phyloP scores from a whole-genome alignment of 2,888 invertebrate genomes.

The Acanthopleura granulata region DNA sequence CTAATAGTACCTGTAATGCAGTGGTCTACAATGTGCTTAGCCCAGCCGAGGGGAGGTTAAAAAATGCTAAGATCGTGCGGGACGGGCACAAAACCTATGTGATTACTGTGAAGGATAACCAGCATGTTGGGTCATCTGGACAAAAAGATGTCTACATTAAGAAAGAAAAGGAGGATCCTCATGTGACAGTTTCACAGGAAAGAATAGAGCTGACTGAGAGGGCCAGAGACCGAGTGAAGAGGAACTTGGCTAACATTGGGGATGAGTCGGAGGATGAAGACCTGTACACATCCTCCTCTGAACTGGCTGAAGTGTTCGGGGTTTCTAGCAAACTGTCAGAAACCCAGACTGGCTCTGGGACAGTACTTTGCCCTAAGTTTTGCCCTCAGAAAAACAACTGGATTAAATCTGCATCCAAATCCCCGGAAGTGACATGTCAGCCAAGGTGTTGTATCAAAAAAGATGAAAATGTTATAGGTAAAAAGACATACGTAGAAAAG shows the following conservation, averaged over 20 bases:
- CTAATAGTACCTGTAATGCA: too few relatives aligned
- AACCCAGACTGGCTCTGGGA: too few relatives aligned
- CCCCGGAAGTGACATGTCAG: too few relatives aligned
- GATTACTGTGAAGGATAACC: conserved; percentile 1
- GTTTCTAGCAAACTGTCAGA: background rate
- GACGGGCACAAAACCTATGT: conserved; percentile 6
- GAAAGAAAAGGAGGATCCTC: too few relatives aligned
- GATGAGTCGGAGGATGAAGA: background rate
- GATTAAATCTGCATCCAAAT: too few relatives aligned
- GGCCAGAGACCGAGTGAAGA: background rate
- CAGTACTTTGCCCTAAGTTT: too few relatives aligned
- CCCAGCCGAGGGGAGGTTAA: background rate
- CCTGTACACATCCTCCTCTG: background rate
- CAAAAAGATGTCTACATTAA: background rate
- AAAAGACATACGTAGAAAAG: too few relatives aligned
- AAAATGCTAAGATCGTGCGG: background rate
- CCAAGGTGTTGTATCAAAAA: too few relatives aligned
- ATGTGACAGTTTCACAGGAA: too few relatives aligned
- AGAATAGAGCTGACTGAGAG: background rate
- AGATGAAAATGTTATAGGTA: too few relatives aligned
- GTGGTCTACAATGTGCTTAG: too few relatives aligned
- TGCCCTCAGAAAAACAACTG: too few relatives aligned
- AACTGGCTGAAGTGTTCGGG: background rate
- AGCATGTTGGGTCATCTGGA: background rate
- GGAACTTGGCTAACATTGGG: conserved; percentile 4